Base-by-base conservation (phyloP, 2,888 invertebrate genomes). In the Eledone cirrhosa region DNA sequence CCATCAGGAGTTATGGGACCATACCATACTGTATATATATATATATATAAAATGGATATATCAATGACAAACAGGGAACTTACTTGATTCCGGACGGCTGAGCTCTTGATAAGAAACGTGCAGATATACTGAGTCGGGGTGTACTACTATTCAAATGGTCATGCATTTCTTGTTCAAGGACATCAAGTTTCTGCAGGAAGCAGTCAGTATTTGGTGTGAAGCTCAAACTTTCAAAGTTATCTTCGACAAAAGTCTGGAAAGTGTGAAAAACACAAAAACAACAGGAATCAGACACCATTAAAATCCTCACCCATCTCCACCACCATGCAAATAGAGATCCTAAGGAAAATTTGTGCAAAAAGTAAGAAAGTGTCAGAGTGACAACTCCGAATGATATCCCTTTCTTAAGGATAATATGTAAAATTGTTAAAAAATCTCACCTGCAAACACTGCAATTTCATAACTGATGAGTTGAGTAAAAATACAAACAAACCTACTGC, bases 161-260 rank as follows among this genome's bases (percentile, higher is more conserved):
- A 14, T 81, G 80, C 78, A 80, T 81, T 78, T 84, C 82, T 79
- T 85, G 81, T 79, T 88, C 88, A 69, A 87, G 48, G 1, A 82
- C 83, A 67, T 88, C 87, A 48, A 88, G 75, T 13, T 82, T 84
- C 78, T 86, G 85, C 76, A 82, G 81, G 83, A 88, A 88, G 80
- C 85, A 86, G 65, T 87, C 87, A 78, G 82, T 82, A 3, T 84
- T 79, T 24, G 83, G 77, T 0, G 87, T 85, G 78, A 88, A 88
- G 74, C 83, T 85, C 78, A 87, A 83, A 81, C 87, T 87, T 79
- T 88, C 88, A 85, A 87, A 88, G 76, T 87, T 87, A 65, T 88
- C 87, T 78, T 86, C 84, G 33, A 88, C 81, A 77, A 88, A 88
- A 76, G 86, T 86, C 81, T 88, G 87, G 86, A 11, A 22, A 33